Evolutionary conservation across 2,113 vertebrate genomes (phyloP), one percentile per base, ranked within the genome.

Genomic region (Desmodus rotundus): DNA sequence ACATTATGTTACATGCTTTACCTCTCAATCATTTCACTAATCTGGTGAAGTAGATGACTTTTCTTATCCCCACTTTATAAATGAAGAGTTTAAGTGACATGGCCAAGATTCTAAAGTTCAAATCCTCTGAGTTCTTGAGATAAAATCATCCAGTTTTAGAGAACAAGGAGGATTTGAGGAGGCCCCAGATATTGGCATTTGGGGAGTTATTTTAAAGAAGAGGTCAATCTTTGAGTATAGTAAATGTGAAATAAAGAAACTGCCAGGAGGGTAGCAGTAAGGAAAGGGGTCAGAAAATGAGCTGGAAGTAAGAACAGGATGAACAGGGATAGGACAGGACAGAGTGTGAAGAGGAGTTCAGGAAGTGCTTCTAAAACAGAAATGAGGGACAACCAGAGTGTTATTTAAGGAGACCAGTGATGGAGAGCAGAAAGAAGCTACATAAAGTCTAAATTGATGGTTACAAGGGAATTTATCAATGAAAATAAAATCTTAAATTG

Each of bases 391-490:
- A 26, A 19, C 43, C 72, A 10, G 41, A 50, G 33, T 4, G n/a
- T 33, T 24, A 16, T 31, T 67, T 83, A 74, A 88, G 50, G 52
- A 89, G 26, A 16, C 58, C 61, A 38, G 11, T 70, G 45, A 86
- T 28, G 22, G 61, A 87, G 45, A 54, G 81, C 13, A 1, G 36
- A 43, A 52, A 87, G 88, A 95, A 97, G 87, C 96, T 95, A 77
- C 86, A 67, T 96, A 94, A 91, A 38, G 24, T 41, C 89, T 95
- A 95, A 94, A 80, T 58, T 77, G 93, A 96, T 96, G 86, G 85
- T 97, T 98, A 97, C 5, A 50, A 97, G 63, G 47, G 70, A 97
- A 97, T 98, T 98, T 98, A 98, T 91, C 96, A 95, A 96, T 90
- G 54, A 87, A 93, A 97, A 94, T 98, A 98, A 98, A 98, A 97